A percentile compares a stretch with the other conserved stretches of the same genome.
These are phyloP conservation scores for Melitaea athalia DNA, from an alignment of 2,888 invertebrate genomes.

Conservation along the genomic window DNA sequence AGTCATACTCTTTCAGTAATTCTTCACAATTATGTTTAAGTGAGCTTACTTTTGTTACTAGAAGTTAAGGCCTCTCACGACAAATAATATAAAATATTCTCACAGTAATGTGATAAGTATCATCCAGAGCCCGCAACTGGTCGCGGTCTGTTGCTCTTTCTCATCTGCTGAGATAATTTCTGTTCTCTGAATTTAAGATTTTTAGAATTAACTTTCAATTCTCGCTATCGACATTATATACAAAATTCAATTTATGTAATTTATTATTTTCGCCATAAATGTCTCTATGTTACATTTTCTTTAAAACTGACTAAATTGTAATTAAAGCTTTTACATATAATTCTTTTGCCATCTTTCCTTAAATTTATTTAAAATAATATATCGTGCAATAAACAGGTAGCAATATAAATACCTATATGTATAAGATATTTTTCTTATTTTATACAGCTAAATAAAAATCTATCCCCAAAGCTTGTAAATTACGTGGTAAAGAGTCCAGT, in stretches of 20 bases:
- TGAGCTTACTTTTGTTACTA: slow-evolving; percentile 30
- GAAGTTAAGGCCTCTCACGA: slow-evolving; percentile 40
- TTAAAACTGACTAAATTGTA: neutral
- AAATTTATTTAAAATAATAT: neutral
- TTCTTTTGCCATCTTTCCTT: neutral
- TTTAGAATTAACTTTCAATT: slow-evolving; percentile 7
- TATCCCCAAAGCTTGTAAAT: too few species aligned
- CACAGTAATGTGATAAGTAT: slow-evolving; percentile 51
- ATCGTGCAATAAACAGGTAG: too few species aligned
- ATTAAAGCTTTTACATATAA: neutral
- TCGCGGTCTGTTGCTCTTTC: slow-evolving; percentile 43
- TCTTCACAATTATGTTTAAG: slow-evolving; percentile 24
- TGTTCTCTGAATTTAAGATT: slow-evolving; percentile 7
- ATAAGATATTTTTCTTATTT: too few species aligned
- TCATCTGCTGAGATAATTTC: slow-evolving; percentile 31
- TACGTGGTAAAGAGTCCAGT: too few species aligned
- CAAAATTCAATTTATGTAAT: slow-evolving; percentile 10
- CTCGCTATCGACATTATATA: neutral
- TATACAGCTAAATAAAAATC: too few species aligned
- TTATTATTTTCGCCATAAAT: slow-evolving; percentile 1
- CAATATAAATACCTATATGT: too few species aligned
- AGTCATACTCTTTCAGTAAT: slow-evolving; percentile 18
- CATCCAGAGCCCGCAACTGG: slow-evolving; percentile 43
- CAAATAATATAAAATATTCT: slow-evolving; percentile 45
- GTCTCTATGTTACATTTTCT: slow-evolving; percentile 1